Base-by-base conservation (phyloP, 2,888 invertebrate genomes). In the Aradus depressus region DNA sequence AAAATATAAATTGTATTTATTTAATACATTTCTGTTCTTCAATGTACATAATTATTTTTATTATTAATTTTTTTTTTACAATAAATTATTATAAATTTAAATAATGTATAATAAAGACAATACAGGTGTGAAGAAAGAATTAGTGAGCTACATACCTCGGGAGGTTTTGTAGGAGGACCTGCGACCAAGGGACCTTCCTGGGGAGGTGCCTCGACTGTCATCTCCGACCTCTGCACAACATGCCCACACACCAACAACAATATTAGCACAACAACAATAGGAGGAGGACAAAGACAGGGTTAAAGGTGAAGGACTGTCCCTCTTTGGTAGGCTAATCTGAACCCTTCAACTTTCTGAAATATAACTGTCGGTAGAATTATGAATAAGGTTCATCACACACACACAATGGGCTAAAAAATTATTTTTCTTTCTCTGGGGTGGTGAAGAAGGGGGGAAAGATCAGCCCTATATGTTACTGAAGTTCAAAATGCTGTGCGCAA, bases 141-240 rank as follows among this genome's bases (percentile, higher is more conserved):
- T 19, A 32, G 25, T 12, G 26, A 38, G 18, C n/a, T 43, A 71
- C 80, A 73, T 70, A 88, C 88, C 87, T 80, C 87, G 73, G 61
- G 86, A 86, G 50, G 84, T 86, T 72, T 88, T 88, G 74, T 87
- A 88, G 37, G 87, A 87, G 69, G 87, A 85, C 63, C 87, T 79
- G 28, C 88, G 76, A 54, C 84, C 87, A 59, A 88, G 74, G 60
- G 68, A 70, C 67, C 75, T 75, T 56, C 74, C 74, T 61, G 84
- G 83, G 0, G 83, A 84, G 68, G 79, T 76, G 54, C 79, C 81
- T 65, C 83, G 75, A 64, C 82, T 82, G 62, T 84, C 84, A 60
- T 84, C 84, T 44, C 73, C 73, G 16, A 81, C 81, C 71, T 82
- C 82, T 78, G 71, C 53, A 61, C 60, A 60, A 59, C 57, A 60